Percentiles rank a stretch among this genome's conserved stretches.
phyloP scores from a whole-genome alignment of 2,113 vertebrate genomes.

The Nestor notabilis region DNA sequence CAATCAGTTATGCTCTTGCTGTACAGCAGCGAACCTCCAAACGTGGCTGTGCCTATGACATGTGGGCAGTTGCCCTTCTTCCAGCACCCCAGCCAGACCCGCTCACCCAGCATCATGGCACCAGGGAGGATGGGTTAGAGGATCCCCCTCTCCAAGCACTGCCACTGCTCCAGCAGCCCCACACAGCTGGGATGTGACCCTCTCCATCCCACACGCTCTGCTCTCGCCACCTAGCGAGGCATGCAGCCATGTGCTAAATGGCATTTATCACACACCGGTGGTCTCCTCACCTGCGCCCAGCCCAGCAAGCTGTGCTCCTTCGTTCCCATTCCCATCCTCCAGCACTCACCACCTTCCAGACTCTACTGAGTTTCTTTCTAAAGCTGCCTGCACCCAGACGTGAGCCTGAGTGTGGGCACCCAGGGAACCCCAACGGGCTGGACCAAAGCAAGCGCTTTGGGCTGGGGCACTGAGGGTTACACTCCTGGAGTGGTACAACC shows the following conservation, averaged over 20 bases:
- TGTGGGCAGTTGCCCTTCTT: background rate
- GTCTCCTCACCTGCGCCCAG: background rate
- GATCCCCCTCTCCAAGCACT: background rate
- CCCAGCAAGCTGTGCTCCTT: background rate
- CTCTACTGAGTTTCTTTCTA: rapidly evolving
- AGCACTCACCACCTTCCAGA: rapidly evolving
- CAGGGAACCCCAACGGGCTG: background rate
- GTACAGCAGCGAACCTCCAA: background rate
- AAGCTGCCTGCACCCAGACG: background rate
- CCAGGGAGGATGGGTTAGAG: background rate
- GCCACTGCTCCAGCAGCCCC: rapidly evolving
- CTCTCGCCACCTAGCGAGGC: background rate
- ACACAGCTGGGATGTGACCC: rapidly evolving
- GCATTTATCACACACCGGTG: background rate
- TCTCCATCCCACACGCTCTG: background rate
- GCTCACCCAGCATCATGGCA: rapidly evolving
- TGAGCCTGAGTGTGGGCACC: background rate
- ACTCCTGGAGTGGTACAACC: rapidly evolving
- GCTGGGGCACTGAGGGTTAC: background rate
- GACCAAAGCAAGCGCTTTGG: background rate
- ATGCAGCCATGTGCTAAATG: conserved; percentile 6
- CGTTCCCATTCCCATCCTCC: background rate
- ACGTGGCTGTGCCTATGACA: rapidly evolving
- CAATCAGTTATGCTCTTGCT: conserved; percentile 42
- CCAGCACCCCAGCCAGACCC: background rate